These are phyloP conservation scores for Asobara japonica DNA, from an alignment of 1,140 invertebrate genomes.

Conservation along the genomic window DNA sequence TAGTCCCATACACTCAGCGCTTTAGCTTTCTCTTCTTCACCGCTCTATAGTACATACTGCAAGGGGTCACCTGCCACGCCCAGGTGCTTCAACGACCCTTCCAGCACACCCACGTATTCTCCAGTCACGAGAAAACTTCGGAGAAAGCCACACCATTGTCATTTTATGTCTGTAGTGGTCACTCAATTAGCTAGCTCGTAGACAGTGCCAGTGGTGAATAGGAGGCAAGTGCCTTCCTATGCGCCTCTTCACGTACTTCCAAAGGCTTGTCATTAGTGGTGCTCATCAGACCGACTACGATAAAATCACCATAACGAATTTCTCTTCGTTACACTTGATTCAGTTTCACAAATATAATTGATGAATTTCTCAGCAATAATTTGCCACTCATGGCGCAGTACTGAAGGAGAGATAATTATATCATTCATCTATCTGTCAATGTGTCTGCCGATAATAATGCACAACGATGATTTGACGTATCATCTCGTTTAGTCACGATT, in stretches of 20 bases:
- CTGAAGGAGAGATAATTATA: neutral
- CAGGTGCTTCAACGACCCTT: slow-evolving; percentile 6
- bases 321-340: neutral
- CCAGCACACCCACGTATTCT: neutral
- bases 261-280: neutral
- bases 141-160: slow-evolving; percentile 13
- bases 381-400: too few relatives aligned
- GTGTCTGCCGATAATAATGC: slow-evolving; percentile 5
- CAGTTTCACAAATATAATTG: neutral
- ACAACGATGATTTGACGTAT: slow-evolving; percentile 26
- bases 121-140: slow-evolving; percentile 11
- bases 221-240: neutral
- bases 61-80: slow-evolving; percentile 28
- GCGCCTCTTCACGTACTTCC: neutral
- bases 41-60: neutral
- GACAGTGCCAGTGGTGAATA: slow-evolving; percentile 5
- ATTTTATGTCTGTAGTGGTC: slow-evolving; percentile 13
- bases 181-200: slow-evolving; percentile 27
- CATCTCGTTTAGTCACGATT: slow-evolving; percentile 42
- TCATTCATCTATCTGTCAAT: neutral
- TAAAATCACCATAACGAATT: neutral
- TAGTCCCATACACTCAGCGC: neutral
- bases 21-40: neutral
- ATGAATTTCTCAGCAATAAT: neutral
- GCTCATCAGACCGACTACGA: neutral